A percentile compares a stretch with the other conserved stretches of the same genome.
phyloP scores from a whole-genome alignment of 2,113 vertebrate genomes.

The Coracopsis vasa region DNA sequence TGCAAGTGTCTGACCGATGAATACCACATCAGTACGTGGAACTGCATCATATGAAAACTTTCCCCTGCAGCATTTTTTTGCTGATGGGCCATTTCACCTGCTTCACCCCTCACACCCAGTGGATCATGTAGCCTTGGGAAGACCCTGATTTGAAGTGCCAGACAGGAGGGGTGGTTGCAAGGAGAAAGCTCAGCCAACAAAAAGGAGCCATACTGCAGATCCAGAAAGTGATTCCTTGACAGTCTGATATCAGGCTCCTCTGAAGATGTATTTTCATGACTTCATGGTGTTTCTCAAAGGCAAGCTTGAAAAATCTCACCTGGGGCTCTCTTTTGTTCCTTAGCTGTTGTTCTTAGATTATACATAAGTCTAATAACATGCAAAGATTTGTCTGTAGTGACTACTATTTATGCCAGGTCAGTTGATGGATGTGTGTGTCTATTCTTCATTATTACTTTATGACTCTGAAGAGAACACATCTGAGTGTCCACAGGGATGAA shows the following conservation, averaged over 20 bases:
- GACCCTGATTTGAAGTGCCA: background rate
- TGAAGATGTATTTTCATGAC: background rate
- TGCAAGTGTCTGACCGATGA: rapidly evolving
- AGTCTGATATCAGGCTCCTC: background rate
- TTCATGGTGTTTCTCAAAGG: background rate
- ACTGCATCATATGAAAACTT: background rate
- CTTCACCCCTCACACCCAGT: background rate
- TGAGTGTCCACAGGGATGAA: background rate
- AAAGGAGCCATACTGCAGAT: background rate
- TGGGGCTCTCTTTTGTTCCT: background rate
- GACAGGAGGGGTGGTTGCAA: background rate
- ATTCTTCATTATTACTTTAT: background rate
- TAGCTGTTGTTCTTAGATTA: background rate
- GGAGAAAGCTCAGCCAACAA: background rate
- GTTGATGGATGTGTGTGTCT: background rate
- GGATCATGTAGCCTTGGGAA: rapidly evolving
- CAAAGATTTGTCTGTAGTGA: background rate
- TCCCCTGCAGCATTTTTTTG: background rate
- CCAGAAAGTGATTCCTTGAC: background rate
- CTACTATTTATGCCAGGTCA: background rate
- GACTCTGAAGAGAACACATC: background rate
- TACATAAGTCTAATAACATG: background rate
- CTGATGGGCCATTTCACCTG: background rate
- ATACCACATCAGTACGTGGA: background rate
- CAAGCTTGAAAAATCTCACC: background rate